Evolutionary conservation across 2,113 vertebrate species (phyloP).

Genomic region (Colossoma macropomum): DNA sequence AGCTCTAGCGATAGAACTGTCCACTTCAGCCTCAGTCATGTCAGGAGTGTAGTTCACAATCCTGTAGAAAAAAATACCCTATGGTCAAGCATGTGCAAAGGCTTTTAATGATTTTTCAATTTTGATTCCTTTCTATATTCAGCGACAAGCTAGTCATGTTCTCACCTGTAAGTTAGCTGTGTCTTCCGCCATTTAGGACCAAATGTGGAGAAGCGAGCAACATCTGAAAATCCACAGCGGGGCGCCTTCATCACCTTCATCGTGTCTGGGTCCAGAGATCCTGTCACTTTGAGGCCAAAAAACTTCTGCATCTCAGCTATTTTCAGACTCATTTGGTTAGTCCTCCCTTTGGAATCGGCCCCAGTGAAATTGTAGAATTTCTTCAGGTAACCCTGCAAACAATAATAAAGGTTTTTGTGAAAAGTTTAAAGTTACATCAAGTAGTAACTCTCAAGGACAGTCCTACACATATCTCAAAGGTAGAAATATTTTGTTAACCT

Average conservation of each 20-base stretch:
- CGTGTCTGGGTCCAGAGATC: conserved; percentile 71
- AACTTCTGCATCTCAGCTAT: conserved; percentile 83
- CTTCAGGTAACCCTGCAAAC: conserved; percentile 54
- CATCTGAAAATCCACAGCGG: conserved; percentile 79
- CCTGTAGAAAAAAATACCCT: conserved; percentile 68
- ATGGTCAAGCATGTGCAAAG: neutral
- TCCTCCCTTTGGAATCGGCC: neutral
- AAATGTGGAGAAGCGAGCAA: conserved; percentile 70
- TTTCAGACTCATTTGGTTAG: conserved; percentile 58
- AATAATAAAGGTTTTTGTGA: neutral
- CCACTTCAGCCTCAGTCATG: conserved; percentile 71
- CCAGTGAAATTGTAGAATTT: conserved; percentile 54
- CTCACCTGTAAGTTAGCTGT: conserved; percentile 84
- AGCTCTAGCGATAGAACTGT: conserved; percentile 73
- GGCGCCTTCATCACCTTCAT: conserved; percentile 73
- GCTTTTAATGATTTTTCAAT: neutral
- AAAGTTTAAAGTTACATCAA: too few relatives aligned
- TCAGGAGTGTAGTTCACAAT: conserved; percentile 79
- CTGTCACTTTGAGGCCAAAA: conserved; percentile 75
- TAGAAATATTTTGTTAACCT: too few relatives aligned
- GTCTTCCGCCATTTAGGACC: conserved; percentile 78
- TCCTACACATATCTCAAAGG: too few relatives aligned
- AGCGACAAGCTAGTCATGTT: neutral
- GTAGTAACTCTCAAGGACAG: too few relatives aligned
- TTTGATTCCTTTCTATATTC: neutral